A percentile compares a stretch with the other conserved stretches of the same genome.
Evolutionary conservation across 1,140 invertebrate genomes (phyloP).

Genomic region (Diuraphis noxia): DNA sequence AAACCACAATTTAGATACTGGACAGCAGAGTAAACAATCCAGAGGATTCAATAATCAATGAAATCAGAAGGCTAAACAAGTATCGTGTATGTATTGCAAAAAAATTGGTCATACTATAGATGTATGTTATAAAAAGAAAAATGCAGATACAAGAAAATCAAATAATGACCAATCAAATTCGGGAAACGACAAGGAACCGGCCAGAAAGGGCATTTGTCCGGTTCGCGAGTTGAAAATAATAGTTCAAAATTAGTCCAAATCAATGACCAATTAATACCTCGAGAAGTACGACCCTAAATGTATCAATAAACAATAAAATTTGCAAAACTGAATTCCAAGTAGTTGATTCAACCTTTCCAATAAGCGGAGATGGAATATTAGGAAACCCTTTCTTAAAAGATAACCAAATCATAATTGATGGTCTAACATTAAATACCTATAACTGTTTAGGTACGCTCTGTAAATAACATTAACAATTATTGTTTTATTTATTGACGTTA

Average conservation of each 20-base stretch:
- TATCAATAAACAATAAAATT: not conserved
- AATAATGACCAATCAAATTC: not conserved
- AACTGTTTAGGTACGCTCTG: no score
- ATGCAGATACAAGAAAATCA: not conserved
- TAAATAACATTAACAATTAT: no score
- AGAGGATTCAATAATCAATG: not conserved
- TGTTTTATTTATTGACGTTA: no score
- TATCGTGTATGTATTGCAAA: not conserved
- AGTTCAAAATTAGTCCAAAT: not conserved
- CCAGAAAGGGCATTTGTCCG: not conserved
- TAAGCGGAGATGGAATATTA: not conserved
- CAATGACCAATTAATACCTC: no score
- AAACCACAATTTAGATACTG: not conserved
- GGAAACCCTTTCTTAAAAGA: not conserved
- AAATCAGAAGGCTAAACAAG: not conserved
- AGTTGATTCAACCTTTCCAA: not conserved
- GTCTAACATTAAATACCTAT: no score
- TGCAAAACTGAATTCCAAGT: not conserved
- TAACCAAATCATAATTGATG: not conserved
- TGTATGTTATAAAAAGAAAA: slow-evolving; percentile 16
- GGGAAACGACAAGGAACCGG: not conserved
- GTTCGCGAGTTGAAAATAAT: not conserved
- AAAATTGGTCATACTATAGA: not conserved
- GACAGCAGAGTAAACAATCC: not conserved
- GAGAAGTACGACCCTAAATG: not conserved